phyloP scores from a whole-genome alignment of 1,140 invertebrate species.

The Drosophila murphyi region DNA sequence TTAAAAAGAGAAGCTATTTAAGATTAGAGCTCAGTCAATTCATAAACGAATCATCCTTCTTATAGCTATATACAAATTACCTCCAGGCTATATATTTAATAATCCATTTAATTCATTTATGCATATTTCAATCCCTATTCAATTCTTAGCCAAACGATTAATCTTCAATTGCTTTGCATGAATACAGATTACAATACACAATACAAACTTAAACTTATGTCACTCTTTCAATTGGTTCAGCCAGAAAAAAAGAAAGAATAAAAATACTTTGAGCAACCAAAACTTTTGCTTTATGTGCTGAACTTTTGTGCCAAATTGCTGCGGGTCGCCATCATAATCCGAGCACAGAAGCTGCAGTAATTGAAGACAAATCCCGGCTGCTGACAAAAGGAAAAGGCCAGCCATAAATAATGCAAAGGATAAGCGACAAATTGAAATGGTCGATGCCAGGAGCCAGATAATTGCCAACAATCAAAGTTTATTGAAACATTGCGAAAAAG shows the following conservation, averaged over 20 bases:
- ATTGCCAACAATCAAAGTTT: constrained; percentile 80
- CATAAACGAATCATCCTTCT: no score
- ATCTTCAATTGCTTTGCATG: constrained; percentile 12
- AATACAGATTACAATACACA: not conserved
- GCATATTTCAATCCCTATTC: not conserved
- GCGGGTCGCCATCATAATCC: constrained; percentile 60
- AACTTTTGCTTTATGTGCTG: constrained; percentile 53
- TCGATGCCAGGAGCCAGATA: constrained; percentile 70
- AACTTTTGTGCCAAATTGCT: constrained; percentile 63
- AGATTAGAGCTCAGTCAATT: not conserved
- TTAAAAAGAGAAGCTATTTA: no score
- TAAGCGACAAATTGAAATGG: constrained; percentile 65
- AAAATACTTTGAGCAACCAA: constrained; percentile 9
- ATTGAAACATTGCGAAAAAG: constrained; percentile 68
- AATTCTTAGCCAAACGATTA: constrained; percentile 17
- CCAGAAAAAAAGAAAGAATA: not conserved
- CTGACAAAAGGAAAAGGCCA: constrained; percentile 20
- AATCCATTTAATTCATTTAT: not conserved
- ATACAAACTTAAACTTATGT: constrained; percentile 1
- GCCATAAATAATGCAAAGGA: constrained; percentile 69
- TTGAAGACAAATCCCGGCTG: constrained; percentile 67
- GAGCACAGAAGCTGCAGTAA: constrained; percentile 52
- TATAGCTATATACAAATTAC: no score
- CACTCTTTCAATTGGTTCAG: constrained; percentile 53
- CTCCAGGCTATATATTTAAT: no score